These are phyloP conservation scores for Dendrolimus pini DNA, from an alignment of 2,888 invertebrate species.

Conservation along the genomic window DNA sequence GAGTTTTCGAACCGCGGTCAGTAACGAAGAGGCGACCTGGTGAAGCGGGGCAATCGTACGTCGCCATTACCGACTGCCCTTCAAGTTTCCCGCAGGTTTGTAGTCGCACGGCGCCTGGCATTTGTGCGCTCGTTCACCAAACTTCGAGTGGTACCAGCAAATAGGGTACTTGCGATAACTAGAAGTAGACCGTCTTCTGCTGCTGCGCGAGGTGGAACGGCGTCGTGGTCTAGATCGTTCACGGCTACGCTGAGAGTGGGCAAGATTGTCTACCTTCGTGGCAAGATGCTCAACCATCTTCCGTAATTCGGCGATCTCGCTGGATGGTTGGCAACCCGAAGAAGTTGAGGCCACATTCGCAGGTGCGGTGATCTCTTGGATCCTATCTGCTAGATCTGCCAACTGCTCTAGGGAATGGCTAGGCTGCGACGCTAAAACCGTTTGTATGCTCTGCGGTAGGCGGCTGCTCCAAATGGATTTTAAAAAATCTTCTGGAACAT, in stretches of 20 bases:
- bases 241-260: constrained; percentile 2
- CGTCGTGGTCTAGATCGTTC: background rate
- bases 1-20: constrained; percentile 10
- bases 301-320: constrained; percentile 1
- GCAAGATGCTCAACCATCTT: constrained; percentile 1
- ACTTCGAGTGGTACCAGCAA: constrained; percentile 19
- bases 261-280: constrained; percentile 4
- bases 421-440: constrained; percentile 10
- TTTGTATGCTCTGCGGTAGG: constrained; percentile 5
- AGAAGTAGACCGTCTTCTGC: constrained; percentile 7
- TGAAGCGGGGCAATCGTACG: constrained; percentile 10
- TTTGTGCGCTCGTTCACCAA: constrained; percentile 4
- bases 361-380: constrained; percentile 9
- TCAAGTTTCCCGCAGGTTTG: constrained; percentile 9
- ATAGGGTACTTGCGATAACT: constrained; percentile 11
- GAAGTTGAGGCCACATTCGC: constrained; percentile 1
- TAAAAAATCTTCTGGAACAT: constrained; percentile 10
- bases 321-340: background rate
- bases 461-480: constrained; percentile 7
- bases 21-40: constrained; percentile 18
- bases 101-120: constrained; percentile 14
- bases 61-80: constrained; percentile 14
- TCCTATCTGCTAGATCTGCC: constrained; percentile 10
- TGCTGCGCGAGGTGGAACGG: background rate
- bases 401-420: constrained; percentile 6